Evolutionary conservation across 2,113 vertebrate species (phyloP).

Genomic region (Heterochromis multidens): DNA sequence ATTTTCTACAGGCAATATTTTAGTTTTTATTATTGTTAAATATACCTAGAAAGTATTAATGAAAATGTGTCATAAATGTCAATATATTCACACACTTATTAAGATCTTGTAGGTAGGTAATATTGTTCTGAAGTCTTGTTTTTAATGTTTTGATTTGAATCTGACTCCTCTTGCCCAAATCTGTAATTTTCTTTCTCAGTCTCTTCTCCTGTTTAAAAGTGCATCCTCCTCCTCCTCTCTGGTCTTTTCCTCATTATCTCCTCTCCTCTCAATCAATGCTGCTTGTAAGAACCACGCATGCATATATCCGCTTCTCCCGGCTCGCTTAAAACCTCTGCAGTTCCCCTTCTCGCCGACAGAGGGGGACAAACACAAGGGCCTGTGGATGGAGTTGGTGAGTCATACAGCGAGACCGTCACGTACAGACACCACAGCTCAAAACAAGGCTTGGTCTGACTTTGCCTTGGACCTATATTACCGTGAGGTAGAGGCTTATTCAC

Average conservation of each 20-base stretch:
- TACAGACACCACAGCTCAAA: constrained; percentile 25
- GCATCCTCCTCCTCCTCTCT: not conserved
- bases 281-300: not conserved
- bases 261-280: not conserved
- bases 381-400: constrained; percentile 43
- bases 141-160: not conserved
- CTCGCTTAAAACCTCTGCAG: not conserved
- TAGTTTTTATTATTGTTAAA: no score
- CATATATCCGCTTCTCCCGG: not conserved
- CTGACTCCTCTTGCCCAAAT: not conserved
- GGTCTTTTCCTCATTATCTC: not conserved
- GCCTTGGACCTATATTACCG: not conserved
- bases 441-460: constrained; percentile 21
- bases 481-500: not conserved
- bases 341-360: constrained; percentile 16
- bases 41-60: not conserved
- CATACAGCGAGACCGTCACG: constrained; percentile 48
- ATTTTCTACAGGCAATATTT: no score
- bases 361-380: constrained; percentile 26
- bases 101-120: not conserved
- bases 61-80: not conserved
- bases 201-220: not conserved
- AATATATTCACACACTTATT: not conserved
- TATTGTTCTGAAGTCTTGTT: not conserved
- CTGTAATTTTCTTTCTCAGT: not conserved